Base-by-base conservation (phyloP, 2,113 vertebrate genomes). In the Sarotherodon lohbergeri region DNA sequence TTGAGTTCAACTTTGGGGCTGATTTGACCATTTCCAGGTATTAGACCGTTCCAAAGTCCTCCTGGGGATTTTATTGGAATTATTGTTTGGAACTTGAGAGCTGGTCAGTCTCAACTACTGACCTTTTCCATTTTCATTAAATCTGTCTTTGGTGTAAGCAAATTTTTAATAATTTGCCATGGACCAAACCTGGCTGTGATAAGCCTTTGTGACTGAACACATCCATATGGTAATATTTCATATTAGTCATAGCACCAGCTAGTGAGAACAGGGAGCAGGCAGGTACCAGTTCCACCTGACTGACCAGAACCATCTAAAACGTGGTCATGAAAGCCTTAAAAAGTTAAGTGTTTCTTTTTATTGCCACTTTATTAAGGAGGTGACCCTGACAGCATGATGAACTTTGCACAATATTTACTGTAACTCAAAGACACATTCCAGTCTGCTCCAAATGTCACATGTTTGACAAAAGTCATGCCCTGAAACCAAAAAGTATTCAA, bases 61-160 rank as follows among this genome's bases (percentile, higher is more conserved):
- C 4, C 3, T 3, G 14, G 0, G 36, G 36, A 41, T 41, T 68
- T 9, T 41, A 68, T 41, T 41, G 63, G 63, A 68, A 24, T 41
- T 0, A 61, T 34, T 19, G 59, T 61, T 61, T 11, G 29, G 59
- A 41, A 14, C 36, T 68, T 68, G n/a, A 8, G 19, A 68, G 7
- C 19, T 68, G 63, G 12, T 41, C 66, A 66, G 34, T 22, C 32
- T 43, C 22, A 71, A 4, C 66, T 71, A 16, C 36, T 24, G 5
- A 41, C n/a, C 0, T 0, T 24, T 46, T 16, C n/a, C 0, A 0
- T 24, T 46, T 16, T 1, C 7, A 6, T 73, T 46, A 0, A 73
- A 46, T 16, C 5, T 27, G 22, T 43, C 39, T 46, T 22, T 46
- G 13, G 5, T 27, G n/a, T 66, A 9, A 16, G 9, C 22, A 3